Evolutionary conservation across 1,140 invertebrate species (phyloP).

Genomic region (Caenorhabditis tropicalis): DNA sequence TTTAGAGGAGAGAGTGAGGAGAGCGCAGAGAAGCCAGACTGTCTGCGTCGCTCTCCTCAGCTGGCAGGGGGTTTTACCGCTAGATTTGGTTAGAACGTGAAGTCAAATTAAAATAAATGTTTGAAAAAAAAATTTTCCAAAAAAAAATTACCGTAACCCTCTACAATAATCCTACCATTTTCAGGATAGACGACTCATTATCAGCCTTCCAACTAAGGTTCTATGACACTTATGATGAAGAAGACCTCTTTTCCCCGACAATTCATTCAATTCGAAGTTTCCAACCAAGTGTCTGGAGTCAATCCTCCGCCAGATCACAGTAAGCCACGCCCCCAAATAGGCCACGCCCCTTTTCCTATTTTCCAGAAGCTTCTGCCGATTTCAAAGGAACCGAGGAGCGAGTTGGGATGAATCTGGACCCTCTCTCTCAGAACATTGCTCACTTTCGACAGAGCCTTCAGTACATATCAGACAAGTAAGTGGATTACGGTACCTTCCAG

Average conservation of each 20-base stretch:
- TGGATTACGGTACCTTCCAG: no score
- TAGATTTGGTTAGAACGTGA: no score
- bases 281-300: slow-evolving; percentile 55
- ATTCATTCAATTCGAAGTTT: slow-evolving; percentile 49
- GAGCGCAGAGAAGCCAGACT: no score
- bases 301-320: slow-evolving; percentile 63
- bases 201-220: slow-evolving; percentile 30
- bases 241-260: slow-evolving; percentile 41
- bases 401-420: slow-evolving; percentile 64
- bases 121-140: no score
- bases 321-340: slow-evolving; percentile 21
- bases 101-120: no score
- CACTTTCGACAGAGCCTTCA: slow-evolving; percentile 66
- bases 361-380: not conserved
- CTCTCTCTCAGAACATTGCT: slow-evolving; percentile 62
- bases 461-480: slow-evolving; percentile 61
- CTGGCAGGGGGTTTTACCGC: no score
- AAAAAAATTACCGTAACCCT: not conserved
- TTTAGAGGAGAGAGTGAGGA: no score
- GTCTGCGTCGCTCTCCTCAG: no score
- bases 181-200: slow-evolving; percentile 44
- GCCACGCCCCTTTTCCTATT: not conserved
- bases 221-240: slow-evolving; percentile 37
- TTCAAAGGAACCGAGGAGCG: slow-evolving; percentile 52
- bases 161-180: not conserved